A percentile compares a stretch with the other conserved stretches of the same genome.
These are phyloP conservation scores for Siderastrea radians DNA, from an alignment of 92 coral and sea anemone species.

Conservation along the genomic window DNA sequence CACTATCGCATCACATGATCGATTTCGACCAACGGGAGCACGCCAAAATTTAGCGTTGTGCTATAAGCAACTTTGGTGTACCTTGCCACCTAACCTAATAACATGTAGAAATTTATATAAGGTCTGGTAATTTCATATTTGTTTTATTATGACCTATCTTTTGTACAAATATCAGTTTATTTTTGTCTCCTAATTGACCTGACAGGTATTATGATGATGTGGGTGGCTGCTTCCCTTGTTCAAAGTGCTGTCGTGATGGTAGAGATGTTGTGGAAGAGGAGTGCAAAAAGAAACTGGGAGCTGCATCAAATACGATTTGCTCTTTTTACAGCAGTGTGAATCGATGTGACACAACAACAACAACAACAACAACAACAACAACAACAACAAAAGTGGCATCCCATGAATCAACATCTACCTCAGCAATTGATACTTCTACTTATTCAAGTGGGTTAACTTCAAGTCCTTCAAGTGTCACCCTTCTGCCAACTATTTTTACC, in stretches of 20 bases:
- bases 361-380: not conserved
- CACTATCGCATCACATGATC: too few relatives aligned
- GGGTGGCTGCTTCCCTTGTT: conserved; percentile 12
- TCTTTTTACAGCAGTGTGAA: conserved; percentile 23
- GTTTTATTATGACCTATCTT: not conserved
- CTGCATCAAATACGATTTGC: conserved; percentile 24
- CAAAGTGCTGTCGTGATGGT: conserved; percentile 31
- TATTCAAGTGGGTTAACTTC: too few relatives aligned
- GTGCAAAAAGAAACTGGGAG: conserved; percentile 28
- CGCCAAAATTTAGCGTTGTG: too few relatives aligned
- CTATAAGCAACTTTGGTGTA: too few relatives aligned
- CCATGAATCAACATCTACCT: too few relatives aligned
- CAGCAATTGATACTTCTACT: too few relatives aligned
- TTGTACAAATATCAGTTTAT: not conserved
- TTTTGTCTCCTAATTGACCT: not conserved
- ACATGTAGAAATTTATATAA: too few relatives aligned
- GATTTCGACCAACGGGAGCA: too few relatives aligned
- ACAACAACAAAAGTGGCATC: not conserved
- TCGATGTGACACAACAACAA: not conserved
- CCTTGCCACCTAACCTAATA: too few relatives aligned
- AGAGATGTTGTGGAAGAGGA: conserved; percentile 16
- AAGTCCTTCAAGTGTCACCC: too few relatives aligned
- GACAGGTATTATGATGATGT: conserved; percentile 9
- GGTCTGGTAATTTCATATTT: not conserved
- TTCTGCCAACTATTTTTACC: too few relatives aligned